phyloP scores from a whole-genome alignment of 2,888 invertebrate species.

The Agapetus fuscipes region DNA sequence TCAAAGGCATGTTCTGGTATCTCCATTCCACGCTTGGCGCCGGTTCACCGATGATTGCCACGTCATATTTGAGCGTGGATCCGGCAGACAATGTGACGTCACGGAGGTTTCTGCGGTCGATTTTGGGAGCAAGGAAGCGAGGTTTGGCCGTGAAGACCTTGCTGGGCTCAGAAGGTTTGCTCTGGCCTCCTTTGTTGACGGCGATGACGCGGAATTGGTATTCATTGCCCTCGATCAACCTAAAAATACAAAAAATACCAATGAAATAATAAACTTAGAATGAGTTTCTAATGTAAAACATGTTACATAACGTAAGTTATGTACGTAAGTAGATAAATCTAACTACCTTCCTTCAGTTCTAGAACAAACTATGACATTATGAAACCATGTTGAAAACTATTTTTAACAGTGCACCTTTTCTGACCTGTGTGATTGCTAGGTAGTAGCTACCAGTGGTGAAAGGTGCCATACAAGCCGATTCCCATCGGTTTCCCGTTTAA shows the following conservation, averaged over 20 bases:
- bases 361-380: no score
- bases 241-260: conserved; percentile 22
- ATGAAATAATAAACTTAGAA: neutral
- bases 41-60: conserved; percentile 90
- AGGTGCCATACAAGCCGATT: no score
- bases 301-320: no score
- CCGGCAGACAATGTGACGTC: conserved; percentile 89
- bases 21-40: conserved; percentile 92
- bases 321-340: no score
- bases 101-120: conserved; percentile 85
- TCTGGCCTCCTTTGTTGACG: conserved; percentile 89
- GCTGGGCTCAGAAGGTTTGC: conserved; percentile 83
- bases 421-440: no score
- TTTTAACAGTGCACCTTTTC: no score
- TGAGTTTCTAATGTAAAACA: no score
- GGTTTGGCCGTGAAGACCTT: conserved; percentile 81
- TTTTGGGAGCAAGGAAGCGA: conserved; percentile 86
- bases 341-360: no score
- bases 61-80: conserved; percentile 86
- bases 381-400: no score
- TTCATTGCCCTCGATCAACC: conserved; percentile 87
- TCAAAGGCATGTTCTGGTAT: conserved; percentile 69
- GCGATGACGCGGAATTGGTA: conserved; percentile 96
- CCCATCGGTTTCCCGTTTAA: no score
- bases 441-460: no score